These are phyloP conservation scores for Zaprionus capensis DNA, from an alignment of 1,140 invertebrate species.

Conservation along the genomic window DNA sequence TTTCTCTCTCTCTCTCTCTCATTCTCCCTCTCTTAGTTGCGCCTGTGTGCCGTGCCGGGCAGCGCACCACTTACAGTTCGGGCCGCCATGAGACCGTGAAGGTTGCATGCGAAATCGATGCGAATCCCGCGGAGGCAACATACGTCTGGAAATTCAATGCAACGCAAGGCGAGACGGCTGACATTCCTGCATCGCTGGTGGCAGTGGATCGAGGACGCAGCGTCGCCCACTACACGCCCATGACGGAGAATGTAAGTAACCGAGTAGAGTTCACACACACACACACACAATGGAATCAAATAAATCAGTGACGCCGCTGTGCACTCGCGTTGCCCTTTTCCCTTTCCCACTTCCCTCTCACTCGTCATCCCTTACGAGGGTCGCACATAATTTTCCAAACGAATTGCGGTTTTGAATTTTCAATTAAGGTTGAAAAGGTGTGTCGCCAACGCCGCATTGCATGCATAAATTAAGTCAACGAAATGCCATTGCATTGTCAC, in stretches of 20 bases:
- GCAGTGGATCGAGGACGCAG: constrained; percentile 87
- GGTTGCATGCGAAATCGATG: constrained; percentile 92
- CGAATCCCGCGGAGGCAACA: constrained; percentile 90
- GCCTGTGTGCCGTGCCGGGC: constrained; percentile 88
- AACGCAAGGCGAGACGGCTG: constrained; percentile 87
- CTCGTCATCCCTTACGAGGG: background rate
- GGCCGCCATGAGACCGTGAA: constrained; percentile 91
- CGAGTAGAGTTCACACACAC: constrained; percentile 1
- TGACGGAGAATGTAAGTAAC: constrained; percentile 86
- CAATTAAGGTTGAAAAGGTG: constrained; percentile 76
- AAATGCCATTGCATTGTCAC: constrained; percentile 71
- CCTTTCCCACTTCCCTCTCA: background rate
- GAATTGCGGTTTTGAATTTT: constrained; percentile 83
- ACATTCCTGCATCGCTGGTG: constrained; percentile 87
- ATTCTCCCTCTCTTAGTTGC: constrained; percentile 85
- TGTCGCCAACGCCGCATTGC: constrained; percentile 66
- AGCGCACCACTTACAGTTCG: constrained; percentile 89
- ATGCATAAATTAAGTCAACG: constrained; percentile 79
- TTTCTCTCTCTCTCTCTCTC: background rate
- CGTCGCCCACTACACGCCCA: constrained; percentile 88
- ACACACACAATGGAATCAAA: constrained; percentile 43
- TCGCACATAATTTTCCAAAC: constrained; percentile 81
- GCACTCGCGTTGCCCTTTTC: background rate
- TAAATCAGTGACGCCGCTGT: constrained; percentile 59
- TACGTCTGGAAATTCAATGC: constrained; percentile 93